Percentiles rank a stretch among this genome's conserved stretches.
Evolutionary conservation across 1,140 invertebrate species (phyloP).

Genomic region (Magallana ariakensis): DNA sequence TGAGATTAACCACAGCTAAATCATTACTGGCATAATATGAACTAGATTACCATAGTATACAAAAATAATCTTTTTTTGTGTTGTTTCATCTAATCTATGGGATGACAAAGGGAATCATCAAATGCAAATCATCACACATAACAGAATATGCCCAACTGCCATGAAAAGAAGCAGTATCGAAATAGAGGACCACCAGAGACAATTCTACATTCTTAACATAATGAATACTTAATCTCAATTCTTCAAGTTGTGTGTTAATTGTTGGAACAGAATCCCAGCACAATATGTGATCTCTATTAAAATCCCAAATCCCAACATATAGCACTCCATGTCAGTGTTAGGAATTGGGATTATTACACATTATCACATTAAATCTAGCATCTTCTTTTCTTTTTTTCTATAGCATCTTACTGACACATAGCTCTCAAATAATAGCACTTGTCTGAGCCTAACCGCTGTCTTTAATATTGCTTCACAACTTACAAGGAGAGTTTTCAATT

Average conservation of each 20-base stretch:
- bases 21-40: slow-evolving; percentile 27
- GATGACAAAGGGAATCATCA: background rate
- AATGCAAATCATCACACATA: background rate
- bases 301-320: background rate
- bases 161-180: background rate
- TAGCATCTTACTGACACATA: background rate
- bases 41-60: slow-evolving; percentile 20
- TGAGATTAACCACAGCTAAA: background rate
- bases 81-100: too few species aligned
- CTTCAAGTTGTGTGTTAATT: too few species aligned
- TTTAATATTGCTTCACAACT: background rate
- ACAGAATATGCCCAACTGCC: slow-evolving; percentile 6
- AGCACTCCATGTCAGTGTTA: background rate
- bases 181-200: background rate
- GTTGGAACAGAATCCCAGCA: too few species aligned
- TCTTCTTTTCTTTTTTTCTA: too few species aligned
- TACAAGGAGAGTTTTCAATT: background rate
- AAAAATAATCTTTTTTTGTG: background rate
- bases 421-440: background rate
- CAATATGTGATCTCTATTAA: background rate
- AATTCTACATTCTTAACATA: background rate
- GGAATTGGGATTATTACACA: background rate
- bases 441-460: background rate
- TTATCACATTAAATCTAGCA: too few species aligned
- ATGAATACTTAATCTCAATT: background rate